phyloP scores from a whole-genome alignment of 2,888 invertebrate species.

The Pecten maximus region DNA sequence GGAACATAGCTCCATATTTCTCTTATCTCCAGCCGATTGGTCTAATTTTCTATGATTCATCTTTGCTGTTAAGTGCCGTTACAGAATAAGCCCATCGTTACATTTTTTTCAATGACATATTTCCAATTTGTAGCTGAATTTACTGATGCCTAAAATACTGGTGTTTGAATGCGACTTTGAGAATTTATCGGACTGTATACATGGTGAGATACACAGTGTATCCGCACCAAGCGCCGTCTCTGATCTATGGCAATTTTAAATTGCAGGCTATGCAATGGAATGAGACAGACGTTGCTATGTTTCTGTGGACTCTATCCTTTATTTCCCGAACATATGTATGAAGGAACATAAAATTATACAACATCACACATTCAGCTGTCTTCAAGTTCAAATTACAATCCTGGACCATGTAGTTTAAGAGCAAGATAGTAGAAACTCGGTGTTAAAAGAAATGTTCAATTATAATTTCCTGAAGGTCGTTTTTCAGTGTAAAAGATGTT shows the following conservation, averaged over 20 bases:
- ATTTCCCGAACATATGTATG: neutral
- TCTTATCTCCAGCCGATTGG: neutral
- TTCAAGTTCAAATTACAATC: neutral
- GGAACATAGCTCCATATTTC: neutral
- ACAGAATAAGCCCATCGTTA: slow-evolving; percentile 10
- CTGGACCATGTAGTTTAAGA: neutral
- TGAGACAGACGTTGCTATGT: neutral
- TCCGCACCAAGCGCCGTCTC: neutral
- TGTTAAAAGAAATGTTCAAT: neutral
- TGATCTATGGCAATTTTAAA: slow-evolving; percentile 26
- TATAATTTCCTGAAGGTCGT: neutral
- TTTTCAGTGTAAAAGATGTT: neutral
- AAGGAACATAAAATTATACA: slow-evolving; percentile 14
- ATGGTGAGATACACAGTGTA: neutral
- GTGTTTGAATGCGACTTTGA: neutral
- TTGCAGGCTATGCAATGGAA: neutral
- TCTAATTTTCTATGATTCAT: slow-evolving; percentile 27
- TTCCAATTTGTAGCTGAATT: slow-evolving; percentile 16
- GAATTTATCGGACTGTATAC: neutral
- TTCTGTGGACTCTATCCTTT: neutral
- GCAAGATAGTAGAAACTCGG: neutral
- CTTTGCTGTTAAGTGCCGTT: neutral
- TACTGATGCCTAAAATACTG: slow-evolving; percentile 4
- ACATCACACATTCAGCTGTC: neutral
- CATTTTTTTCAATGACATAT: neutral